Percentiles rank a stretch among this genome's conserved stretches.
These are phyloP conservation scores for Seriola dumerili DNA, from an alignment of 2,113 vertebrate genomes.

Conservation along the genomic window DNA sequence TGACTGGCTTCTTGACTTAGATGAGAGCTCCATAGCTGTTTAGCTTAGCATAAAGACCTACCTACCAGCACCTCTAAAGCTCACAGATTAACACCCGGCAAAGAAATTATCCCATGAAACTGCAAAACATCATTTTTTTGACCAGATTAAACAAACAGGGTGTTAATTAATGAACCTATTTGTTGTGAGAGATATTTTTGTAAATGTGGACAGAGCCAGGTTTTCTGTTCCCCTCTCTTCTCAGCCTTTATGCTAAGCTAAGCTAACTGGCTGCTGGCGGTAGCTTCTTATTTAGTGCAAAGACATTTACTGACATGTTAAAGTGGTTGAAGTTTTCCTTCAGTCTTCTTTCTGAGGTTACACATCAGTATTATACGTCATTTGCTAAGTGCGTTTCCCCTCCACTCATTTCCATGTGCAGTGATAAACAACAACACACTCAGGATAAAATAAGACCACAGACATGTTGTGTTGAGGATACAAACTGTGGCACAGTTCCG, in stretches of 20 bases:
- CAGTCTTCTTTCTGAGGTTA: not conserved
- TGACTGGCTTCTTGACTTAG: not conserved
- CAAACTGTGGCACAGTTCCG: slow-evolving; percentile 23
- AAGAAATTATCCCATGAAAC: not conserved
- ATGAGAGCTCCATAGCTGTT: not conserved
- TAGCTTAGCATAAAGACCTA: not conserved
- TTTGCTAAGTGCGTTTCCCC: slow-evolving; percentile 33
- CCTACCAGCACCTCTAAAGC: not conserved
- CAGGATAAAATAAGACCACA: slow-evolving; percentile 24
- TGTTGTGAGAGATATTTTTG: not conserved
- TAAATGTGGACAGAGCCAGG: not conserved
- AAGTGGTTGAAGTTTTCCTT: not conserved
- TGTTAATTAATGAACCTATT: not conserved
- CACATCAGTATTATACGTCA: slow-evolving; percentile 15
- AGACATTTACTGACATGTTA: not conserved
- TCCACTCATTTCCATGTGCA: slow-evolving; percentile 3
- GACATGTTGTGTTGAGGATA: slow-evolving; percentile 13
- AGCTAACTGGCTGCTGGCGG: not conserved
- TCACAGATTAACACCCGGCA: not conserved
- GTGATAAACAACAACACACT: slow-evolving; percentile 29
- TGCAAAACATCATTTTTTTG: not conserved
- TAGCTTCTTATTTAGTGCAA: not conserved
- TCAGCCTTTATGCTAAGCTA: not conserved
- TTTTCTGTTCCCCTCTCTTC: not conserved
- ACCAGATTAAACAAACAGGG: not conserved